phyloP scores from a whole-genome alignment of 2,888 invertebrate genomes.

The Autographa gamma region DNA sequence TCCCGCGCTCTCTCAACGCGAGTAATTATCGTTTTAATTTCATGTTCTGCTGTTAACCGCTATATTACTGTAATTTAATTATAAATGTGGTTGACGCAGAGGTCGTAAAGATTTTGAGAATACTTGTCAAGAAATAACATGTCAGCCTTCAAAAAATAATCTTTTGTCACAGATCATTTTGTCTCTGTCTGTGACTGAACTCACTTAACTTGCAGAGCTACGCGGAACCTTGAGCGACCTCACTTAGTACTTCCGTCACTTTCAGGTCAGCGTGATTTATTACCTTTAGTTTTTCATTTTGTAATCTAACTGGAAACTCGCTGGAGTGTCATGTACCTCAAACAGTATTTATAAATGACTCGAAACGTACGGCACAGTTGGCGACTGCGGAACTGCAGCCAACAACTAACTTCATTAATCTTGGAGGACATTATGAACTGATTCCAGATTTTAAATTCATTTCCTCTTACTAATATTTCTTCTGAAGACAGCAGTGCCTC shows the following conservation, averaged over 20 bases:
- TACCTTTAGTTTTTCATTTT: constrained; percentile 20
- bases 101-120: not conserved
- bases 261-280: constrained; percentile 29
- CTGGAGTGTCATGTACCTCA: constrained; percentile 1
- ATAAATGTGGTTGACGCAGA: not conserved
- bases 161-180: not conserved
- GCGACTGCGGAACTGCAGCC: constrained; percentile 21
- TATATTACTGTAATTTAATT: not conserved
- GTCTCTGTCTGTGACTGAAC: not conserved
- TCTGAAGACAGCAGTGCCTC: constrained; percentile 40
- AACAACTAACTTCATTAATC: constrained; percentile 46
- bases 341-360: constrained; percentile 3
- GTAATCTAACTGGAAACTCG: not conserved
- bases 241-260: constrained; percentile 17
- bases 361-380: not conserved
- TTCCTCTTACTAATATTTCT: constrained; percentile 38
- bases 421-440: constrained; percentile 30
- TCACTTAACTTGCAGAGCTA: not conserved
- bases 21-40: constrained; percentile 3
- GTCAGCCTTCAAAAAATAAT: not conserved
- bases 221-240: constrained; percentile 4
- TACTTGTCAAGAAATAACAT: not conserved
- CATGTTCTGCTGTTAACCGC: not conserved
- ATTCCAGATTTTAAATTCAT: constrained; percentile 46
- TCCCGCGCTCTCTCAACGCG: not conserved